Conservation (phyloP, 1,140 invertebrate species). For the Catajapyx aquilonaris region DNA sequence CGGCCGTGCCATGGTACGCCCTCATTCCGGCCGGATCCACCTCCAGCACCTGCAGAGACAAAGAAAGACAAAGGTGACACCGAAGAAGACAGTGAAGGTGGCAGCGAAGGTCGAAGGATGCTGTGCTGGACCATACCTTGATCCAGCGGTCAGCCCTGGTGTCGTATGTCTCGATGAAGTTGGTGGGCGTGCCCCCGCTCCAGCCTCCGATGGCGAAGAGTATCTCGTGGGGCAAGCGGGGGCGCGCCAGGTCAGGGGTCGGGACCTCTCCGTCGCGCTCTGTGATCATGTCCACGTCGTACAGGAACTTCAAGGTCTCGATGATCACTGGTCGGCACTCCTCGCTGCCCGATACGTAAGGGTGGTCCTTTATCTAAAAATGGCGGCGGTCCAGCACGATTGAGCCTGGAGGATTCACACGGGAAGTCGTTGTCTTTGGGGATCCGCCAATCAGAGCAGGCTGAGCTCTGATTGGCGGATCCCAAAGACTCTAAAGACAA, state of each 20-base stretch:
- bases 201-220: slow-evolving; percentile 55
- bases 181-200: slow-evolving; percentile 43
- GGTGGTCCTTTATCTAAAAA: slow-evolving; percentile 38
- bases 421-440: background rate
- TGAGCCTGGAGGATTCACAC: background rate
- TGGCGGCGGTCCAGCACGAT: slow-evolving; percentile 10
- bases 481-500: background rate
- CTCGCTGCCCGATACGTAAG: slow-evolving; percentile 36
- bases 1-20: slow-evolving; percentile 46
- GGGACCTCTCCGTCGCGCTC: slow-evolving; percentile 32
- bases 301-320: slow-evolving; percentile 46
- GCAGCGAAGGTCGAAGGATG: too few relatives aligned
- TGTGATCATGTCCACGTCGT: slow-evolving; percentile 46
- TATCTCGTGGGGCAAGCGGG: slow-evolving; percentile 42
- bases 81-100: background rate
- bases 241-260: slow-evolving; percentile 37
- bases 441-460: background rate
- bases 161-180: slow-evolving; percentile 55
- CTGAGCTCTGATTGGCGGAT: too few relatives aligned
- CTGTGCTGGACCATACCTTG: too few relatives aligned
- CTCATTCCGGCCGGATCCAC: slow-evolving; percentile 36
- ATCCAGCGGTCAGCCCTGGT: slow-evolving; percentile 53
- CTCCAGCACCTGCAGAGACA: slow-evolving; percentile 23
- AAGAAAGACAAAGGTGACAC: slow-evolving; percentile 1
- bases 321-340: slow-evolving; percentile 46